Evolutionary conservation across 2,113 vertebrate genomes (phyloP).

Genomic region (Psettodes erumei): DNA sequence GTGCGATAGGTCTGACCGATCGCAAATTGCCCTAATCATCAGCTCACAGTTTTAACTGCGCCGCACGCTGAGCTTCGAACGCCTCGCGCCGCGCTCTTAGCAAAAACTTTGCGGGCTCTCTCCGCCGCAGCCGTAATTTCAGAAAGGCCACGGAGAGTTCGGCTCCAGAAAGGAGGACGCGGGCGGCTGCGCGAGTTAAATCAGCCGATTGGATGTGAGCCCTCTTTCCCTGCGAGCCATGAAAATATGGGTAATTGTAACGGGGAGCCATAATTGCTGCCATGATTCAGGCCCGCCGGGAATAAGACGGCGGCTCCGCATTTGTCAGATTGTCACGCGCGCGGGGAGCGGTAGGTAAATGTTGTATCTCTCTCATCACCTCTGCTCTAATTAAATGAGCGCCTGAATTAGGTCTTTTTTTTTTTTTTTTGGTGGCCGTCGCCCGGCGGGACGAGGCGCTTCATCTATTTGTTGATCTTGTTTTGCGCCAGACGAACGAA

Average conservation of each 20-base stretch:
- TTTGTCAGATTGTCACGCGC: constrained; percentile 38
- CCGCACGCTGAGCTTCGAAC: constrained; percentile 38
- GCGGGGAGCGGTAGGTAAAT: constrained; percentile 8
- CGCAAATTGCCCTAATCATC: constrained; percentile 3
- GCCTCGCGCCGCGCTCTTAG: background rate
- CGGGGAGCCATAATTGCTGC: constrained; percentile 29
- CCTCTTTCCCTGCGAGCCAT: background rate
- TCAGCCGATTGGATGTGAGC: constrained; percentile 5
- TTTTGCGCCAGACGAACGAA: too few species aligned
- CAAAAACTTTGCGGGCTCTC: too few species aligned
- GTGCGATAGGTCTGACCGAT: constrained; percentile 4
- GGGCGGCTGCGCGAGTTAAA: constrained; percentile 31
- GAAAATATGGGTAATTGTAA: constrained; percentile 37
- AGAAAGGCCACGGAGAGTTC: too few species aligned
- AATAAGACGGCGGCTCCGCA: constrained; percentile 35
- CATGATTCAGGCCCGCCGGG: constrained; percentile 48
- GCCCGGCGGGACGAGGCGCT: constrained; percentile 57
- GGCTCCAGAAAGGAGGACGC: constrained; percentile 15
- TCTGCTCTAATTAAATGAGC: constrained; percentile 68
- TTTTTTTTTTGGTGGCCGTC: constrained; percentile 60
- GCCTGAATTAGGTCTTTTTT: constrained; percentile 54
- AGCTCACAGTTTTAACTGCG: constrained; percentile 42
- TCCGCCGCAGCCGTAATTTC: too few species aligned
- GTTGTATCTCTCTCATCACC: constrained; percentile 45
- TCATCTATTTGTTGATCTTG: constrained; percentile 72